Evolutionary conservation across 2,888 invertebrate genomes (phyloP).

Genomic region (Iphiclides podalirius): DNA sequence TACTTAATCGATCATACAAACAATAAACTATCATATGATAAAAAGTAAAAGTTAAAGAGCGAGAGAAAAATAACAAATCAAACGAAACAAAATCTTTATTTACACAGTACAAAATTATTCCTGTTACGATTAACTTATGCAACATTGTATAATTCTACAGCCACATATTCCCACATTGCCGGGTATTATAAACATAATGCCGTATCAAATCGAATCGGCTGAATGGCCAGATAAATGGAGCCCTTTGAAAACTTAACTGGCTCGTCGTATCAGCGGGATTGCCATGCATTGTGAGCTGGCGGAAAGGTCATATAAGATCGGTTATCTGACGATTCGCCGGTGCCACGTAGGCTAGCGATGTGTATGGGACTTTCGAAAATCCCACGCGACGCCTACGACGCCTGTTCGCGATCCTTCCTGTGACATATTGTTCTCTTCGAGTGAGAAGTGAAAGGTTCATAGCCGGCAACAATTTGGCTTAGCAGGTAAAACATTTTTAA

Average conservation of each 20-base stretch:
- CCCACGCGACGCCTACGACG: slow-evolving; percentile 70
- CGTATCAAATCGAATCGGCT: slow-evolving; percentile 61
- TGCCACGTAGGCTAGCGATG: slow-evolving; percentile 57
- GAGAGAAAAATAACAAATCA: too few relatives aligned
- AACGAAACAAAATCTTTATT: too few relatives aligned
- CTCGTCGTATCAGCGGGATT: slow-evolving; percentile 17
- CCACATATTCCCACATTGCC: slow-evolving; percentile 57
- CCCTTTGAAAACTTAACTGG: slow-evolving; percentile 26
- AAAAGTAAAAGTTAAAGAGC: too few relatives aligned
- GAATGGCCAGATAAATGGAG: slow-evolving; percentile 43
- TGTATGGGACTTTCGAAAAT: slow-evolving; percentile 64
- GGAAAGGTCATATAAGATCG: slow-evolving; percentile 40
- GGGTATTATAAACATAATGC: slow-evolving; percentile 56
- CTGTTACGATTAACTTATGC: neutral
- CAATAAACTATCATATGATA: too few relatives aligned
- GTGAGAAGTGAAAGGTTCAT: neutral
- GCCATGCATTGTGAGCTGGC: slow-evolving; percentile 25
- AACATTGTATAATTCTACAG: slow-evolving; percentile 11
- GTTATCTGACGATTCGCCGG: slow-evolving; percentile 50
- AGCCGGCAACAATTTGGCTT: too few relatives aligned
- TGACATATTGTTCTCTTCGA: slow-evolving; percentile 15
- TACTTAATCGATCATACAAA: too few relatives aligned
- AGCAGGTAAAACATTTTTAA: too few relatives aligned
- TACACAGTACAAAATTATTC: too few relatives aligned
- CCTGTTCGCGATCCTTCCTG: slow-evolving; percentile 34